These are phyloP conservation scores for Dolomedes plantarius DNA, from an alignment of 2,888 invertebrate genomes.

Conservation along the genomic window DNA sequence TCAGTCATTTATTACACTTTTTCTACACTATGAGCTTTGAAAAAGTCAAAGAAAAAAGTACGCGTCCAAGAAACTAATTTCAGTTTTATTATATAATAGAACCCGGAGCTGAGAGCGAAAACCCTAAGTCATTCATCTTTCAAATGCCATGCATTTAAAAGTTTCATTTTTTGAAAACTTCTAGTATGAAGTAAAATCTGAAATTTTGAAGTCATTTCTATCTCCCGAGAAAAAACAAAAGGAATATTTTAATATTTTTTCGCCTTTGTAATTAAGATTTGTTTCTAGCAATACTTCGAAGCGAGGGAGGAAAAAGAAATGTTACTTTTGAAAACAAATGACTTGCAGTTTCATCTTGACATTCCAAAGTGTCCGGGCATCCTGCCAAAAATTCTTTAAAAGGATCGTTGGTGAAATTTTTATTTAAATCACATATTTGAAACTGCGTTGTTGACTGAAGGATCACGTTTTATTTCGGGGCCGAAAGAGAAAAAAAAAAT, in stretches of 20 bases:
- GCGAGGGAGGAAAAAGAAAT: neutral
- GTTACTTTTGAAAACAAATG: slow-evolving; percentile 14
- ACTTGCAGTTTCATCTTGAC: slow-evolving; percentile 6
- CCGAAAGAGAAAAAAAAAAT: no score
- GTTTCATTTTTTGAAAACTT: neutral
- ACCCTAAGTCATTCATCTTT: neutral
- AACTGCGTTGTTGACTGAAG: neutral
- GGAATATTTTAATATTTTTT: slow-evolving; percentile 6
- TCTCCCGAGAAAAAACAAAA: neutral
- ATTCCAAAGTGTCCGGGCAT: slow-evolving; percentile 3
- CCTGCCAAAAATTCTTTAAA: neutral
- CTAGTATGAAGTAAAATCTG: neutral
- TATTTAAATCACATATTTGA: neutral
- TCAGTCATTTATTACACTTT: no score
- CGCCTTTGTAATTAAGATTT: slow-evolving; percentile 1
- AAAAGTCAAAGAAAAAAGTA: no score
- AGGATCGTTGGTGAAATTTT: neutral
- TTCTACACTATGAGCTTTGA: no score
- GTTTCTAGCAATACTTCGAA: neutral
- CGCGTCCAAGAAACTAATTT: neutral
- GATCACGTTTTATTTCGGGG: neutral
- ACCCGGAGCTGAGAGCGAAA: neutral
- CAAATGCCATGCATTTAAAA: neutral
- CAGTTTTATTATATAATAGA: slow-evolving; percentile 7
- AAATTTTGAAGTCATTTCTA: neutral